A percentile compares a stretch with the other conserved stretches of the same genome.
Conservation (phyloP, 2,113 vertebrate genomes). For the Aphelocoma coerulescens region DNA sequence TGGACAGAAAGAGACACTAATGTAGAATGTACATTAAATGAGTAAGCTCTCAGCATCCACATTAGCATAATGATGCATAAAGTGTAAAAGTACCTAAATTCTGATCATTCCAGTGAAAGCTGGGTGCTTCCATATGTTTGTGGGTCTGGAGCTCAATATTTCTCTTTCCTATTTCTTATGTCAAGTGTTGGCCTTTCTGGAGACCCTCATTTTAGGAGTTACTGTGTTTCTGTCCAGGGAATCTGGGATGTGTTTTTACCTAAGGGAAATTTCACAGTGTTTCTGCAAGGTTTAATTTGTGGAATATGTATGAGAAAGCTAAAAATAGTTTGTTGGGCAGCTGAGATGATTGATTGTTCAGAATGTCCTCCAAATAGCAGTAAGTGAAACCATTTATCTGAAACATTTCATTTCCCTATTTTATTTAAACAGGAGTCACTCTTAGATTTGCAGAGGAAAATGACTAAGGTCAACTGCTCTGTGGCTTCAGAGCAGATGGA, state of each 20-base stretch:
- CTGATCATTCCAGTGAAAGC: background rate
- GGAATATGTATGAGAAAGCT: background rate
- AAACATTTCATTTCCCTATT: background rate
- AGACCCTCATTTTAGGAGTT: background rate
- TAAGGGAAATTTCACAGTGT: background rate
- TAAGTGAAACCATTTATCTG: background rate
- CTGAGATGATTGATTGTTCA: background rate
- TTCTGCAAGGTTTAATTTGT: background rate
- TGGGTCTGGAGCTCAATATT: background rate
- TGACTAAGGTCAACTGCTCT: constrained; percentile 37
- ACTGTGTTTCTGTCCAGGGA: background rate
- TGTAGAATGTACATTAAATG: background rate
- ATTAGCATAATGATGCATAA: background rate
- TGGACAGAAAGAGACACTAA: background rate
- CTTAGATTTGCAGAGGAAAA: constrained; percentile 63
- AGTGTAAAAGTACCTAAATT: background rate
- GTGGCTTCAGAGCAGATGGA: constrained; percentile 81
- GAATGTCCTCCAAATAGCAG: background rate
- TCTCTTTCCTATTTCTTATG: background rate
- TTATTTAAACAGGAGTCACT: constrained; percentile 66
- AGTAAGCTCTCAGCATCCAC: background rate
- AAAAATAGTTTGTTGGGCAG: background rate
- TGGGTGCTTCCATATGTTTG: background rate
- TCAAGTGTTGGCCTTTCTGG: background rate
- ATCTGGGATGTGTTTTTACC: background rate